Evolutionary conservation across 1,140 invertebrate genomes (phyloP).

Genomic region (Diabrotica virgifera): DNA sequence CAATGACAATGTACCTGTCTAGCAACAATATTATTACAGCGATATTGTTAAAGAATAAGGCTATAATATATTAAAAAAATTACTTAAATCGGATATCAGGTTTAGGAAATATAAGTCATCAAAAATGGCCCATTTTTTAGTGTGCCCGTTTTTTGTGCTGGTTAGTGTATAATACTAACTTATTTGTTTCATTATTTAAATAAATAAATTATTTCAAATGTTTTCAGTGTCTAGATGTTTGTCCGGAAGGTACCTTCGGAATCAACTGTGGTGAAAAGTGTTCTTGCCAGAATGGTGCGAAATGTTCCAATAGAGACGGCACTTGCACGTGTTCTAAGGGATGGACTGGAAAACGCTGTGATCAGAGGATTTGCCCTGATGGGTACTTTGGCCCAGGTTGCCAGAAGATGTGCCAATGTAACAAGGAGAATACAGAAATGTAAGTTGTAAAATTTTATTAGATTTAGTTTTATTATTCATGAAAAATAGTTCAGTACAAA

Average conservation of each 20-base stretch:
- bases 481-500: too few relatives aligned
- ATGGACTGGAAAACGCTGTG: slow-evolving; percentile 72
- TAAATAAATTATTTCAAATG: not conserved
- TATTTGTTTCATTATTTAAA: too few relatives aligned
- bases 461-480: too few relatives aligned
- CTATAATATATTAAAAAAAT: too few relatives aligned
- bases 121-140: too few relatives aligned
- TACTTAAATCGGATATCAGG: too few relatives aligned
- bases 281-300: slow-evolving; percentile 72
- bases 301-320: slow-evolving; percentile 68
- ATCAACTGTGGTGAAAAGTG: slow-evolving; percentile 71
- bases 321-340: slow-evolving; percentile 70
- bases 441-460: slow-evolving; percentile 43
- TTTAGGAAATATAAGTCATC: too few relatives aligned
- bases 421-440: slow-evolving; percentile 67
- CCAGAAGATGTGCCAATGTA: slow-evolving; percentile 71
- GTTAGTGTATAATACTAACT: too few relatives aligned
- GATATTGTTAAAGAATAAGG: too few relatives aligned
- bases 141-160: too few relatives aligned
- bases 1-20: too few relatives aligned
- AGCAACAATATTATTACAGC: too few relatives aligned
- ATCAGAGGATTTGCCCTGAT: slow-evolving; percentile 62
- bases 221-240: slow-evolving; percentile 71
- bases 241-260: slow-evolving; percentile 74
- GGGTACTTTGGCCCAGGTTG: slow-evolving; percentile 71